Evolutionary conservation across 2,797 vertebrate species (phyloP).

Genomic region (Phaenicophaeus curvirostris): DNA sequence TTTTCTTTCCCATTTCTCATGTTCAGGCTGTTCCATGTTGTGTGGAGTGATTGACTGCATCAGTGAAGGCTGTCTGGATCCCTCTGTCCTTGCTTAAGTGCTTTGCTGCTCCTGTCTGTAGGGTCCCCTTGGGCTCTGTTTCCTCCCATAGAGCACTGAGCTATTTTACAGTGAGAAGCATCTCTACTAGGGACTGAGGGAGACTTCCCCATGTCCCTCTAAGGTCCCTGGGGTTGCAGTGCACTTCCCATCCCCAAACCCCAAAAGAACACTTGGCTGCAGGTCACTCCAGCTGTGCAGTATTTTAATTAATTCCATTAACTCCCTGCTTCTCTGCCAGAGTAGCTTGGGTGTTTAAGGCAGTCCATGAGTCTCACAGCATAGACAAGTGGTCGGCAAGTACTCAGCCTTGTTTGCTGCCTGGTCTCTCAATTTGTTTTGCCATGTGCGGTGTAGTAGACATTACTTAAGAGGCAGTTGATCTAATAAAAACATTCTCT

Average conservation of each 20-base stretch:
- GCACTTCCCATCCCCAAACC: not conserved
- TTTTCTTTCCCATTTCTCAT: not conserved
- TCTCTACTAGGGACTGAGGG: not conserved
- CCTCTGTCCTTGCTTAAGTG: not conserved
- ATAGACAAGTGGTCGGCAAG: not conserved
- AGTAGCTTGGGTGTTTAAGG: not conserved
- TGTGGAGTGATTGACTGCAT: not conserved
- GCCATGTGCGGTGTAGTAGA: not conserved
- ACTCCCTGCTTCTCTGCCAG: not conserved
- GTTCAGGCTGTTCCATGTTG: not conserved
- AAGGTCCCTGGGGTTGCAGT: not conserved
- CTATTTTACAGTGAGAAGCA: not conserved
- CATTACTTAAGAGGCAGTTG: not conserved
- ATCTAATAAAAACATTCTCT: not conserved
- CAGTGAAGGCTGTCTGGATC: not conserved
- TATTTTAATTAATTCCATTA: not conserved
- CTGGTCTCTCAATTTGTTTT: not conserved
- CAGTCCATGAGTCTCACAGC: not conserved
- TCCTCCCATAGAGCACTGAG: not conserved
- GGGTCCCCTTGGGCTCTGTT: fast-evolving
- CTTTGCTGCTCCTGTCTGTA: not conserved
- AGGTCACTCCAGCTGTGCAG: not conserved
- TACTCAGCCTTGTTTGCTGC: not conserved
- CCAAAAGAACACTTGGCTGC: not conserved
- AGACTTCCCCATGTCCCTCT: not conserved